phyloP scores from a whole-genome alignment of 2,888 invertebrate species.

The Homarus gammarus region DNA sequence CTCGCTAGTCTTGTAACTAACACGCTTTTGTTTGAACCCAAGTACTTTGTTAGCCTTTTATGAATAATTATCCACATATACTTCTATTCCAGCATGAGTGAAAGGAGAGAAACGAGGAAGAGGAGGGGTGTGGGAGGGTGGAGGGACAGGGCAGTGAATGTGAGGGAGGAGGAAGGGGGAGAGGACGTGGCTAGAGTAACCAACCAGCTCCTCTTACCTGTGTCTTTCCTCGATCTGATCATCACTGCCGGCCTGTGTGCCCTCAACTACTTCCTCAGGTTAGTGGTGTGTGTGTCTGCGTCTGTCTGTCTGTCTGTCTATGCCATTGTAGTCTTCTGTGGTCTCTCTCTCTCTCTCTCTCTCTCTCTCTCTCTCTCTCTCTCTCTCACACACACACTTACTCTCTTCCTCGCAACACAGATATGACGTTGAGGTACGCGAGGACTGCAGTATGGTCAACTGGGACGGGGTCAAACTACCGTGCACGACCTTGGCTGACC shows the following conservation, averaged over 20 bases:
- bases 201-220: slow-evolving; percentile 41
- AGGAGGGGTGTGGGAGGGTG: background rate
- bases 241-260: slow-evolving; percentile 35
- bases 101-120: background rate
- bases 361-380: background rate
- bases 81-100: too few species aligned
- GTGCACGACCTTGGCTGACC: background rate
- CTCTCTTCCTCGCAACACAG: background rate
- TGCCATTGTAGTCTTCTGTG: too few species aligned
- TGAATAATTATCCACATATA: too few species aligned
- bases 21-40: too few species aligned
- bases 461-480: slow-evolving; percentile 40
- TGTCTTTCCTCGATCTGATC: slow-evolving; percentile 21
- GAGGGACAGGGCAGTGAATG: background rate
- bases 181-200: slow-evolving; percentile 20
- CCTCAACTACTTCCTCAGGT: slow-evolving; percentile 63
- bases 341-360: background rate
- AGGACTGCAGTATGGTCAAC: slow-evolving; percentile 44
- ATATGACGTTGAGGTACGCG: slow-evolving; percentile 40
- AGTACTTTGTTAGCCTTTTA: too few species aligned
- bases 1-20: too few species aligned
- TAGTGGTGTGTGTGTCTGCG: background rate
- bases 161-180: background rate
- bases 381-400: background rate
- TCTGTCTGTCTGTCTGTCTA: background rate